These are phyloP conservation scores for Polymixis flavicincta DNA, from an alignment of 2,888 invertebrate genomes.

Conservation along the genomic window DNA sequence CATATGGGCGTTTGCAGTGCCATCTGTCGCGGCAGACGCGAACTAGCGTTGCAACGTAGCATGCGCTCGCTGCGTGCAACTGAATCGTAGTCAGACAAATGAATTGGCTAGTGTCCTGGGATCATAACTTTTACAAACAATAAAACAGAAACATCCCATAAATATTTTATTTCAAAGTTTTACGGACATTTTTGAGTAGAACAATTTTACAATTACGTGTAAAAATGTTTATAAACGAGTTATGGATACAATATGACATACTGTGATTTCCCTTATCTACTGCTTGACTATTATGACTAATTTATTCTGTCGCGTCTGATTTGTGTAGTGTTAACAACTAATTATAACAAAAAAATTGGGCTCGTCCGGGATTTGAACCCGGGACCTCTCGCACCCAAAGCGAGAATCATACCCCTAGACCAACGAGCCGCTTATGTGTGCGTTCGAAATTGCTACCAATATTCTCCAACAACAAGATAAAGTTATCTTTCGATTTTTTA, in stretches of 20 bases:
- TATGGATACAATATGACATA: neutral
- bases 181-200: neutral
- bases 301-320: neutral
- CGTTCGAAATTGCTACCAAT: fast-evolving
- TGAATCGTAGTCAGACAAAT: neutral
- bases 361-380: conserved; percentile 91
- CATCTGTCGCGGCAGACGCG: conserved; percentile 39
- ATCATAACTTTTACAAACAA: conserved; percentile 5
- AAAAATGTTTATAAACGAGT: conserved; percentile 5
- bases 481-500: neutral
- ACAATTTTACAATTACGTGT: neutral
- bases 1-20: conserved; percentile 28
- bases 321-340: neutral
- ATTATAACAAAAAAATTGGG: conserved; percentile 72
- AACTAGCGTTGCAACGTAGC: conserved; percentile 51
- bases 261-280: neutral
- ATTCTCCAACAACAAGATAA: conserved; percentile 1
- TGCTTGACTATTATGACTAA: neutral
- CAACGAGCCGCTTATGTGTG: conserved; percentile 82
- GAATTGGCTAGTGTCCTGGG: neutral
- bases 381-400: conserved; percentile 91
- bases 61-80: conserved; percentile 33
- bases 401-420: conserved; percentile 91
- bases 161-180: conserved; percentile 13
- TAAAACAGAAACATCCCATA: neutral